Evolutionary conservation across 1,140 invertebrate species (phyloP).

Genomic region (Meteorus sp.): DNA sequence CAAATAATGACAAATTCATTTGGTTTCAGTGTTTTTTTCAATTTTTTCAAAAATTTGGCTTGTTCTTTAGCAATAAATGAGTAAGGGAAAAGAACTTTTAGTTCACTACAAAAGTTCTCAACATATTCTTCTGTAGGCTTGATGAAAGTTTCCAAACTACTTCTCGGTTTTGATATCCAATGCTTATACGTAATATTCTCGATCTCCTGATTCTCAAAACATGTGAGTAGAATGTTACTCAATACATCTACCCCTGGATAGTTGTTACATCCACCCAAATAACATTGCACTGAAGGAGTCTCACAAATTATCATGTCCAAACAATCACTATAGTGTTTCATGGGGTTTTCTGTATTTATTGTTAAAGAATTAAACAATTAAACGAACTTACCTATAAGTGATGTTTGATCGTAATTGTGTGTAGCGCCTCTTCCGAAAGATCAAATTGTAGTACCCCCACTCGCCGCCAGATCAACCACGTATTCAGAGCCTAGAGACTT

Average conservation of each 20-base stretch:
- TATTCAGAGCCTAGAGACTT: too few species aligned
- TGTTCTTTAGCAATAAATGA: conserved; percentile 8
- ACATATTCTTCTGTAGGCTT: not conserved
- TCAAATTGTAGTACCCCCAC: too few species aligned
- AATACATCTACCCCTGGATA: conserved; percentile 1
- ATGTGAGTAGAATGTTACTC: not conserved
- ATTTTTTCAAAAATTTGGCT: not conserved
- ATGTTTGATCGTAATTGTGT: too few species aligned
- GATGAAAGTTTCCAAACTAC: not conserved
- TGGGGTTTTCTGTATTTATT: not conserved
- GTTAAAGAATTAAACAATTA: too few species aligned
- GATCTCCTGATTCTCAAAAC: not conserved
- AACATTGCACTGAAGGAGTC: not conserved
- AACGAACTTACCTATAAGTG: too few species aligned
- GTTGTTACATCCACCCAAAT: conserved; percentile 1
- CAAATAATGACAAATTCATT: not conserved
- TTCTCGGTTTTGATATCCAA: conserved; percentile 7
- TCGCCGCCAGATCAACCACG: too few species aligned
- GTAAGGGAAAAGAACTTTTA: not conserved
- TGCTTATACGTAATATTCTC: conserved; percentile 5
- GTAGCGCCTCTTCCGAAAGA: too few species aligned
- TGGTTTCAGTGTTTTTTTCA: not conserved
- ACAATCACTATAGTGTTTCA: conserved; percentile 8
- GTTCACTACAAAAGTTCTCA: not conserved
- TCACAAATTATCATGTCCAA: conserved; percentile 9